Evolutionary conservation across 2,113 vertebrate genomes (phyloP).

Genomic region (Chamaea fasciata): DNA sequence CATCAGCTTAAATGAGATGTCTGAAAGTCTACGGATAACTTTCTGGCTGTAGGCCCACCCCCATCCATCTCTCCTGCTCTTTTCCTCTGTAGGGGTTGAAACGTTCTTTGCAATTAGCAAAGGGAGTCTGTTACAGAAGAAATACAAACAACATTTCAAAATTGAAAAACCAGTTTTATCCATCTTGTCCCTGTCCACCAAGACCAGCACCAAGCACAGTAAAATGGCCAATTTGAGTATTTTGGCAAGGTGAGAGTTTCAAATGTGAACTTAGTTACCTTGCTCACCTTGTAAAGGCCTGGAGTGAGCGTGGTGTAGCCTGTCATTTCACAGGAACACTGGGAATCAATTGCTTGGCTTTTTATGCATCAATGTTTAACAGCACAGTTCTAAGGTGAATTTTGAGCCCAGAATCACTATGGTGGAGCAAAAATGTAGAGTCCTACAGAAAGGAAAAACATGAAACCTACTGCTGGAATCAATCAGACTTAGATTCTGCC

Average conservation of each 20-base stretch:
- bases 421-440: not conserved
- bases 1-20: constrained; percentile 32
- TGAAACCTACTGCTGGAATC: not conserved
- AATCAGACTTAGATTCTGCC: not conserved
- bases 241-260: not conserved
- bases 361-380: not conserved
- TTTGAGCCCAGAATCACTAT: not conserved
- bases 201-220: not conserved
- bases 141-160: not conserved
- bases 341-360: not conserved
- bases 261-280: not conserved
- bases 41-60: constrained; percentile 25
- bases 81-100: not conserved
- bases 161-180: not conserved
- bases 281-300: not conserved
- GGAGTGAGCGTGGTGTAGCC: rapidly evolving
- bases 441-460: not conserved
- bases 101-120: not conserved
- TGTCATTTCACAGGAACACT: not conserved
- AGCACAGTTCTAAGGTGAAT: not conserved
- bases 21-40: constrained; percentile 32
- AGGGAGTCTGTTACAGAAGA: not conserved
- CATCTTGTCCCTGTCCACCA: not conserved
- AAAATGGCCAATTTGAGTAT: not conserved
- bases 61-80: not conserved